Conservation (phyloP, 2,888 invertebrate species). For the Ganaspis brasiliensis region DNA sequence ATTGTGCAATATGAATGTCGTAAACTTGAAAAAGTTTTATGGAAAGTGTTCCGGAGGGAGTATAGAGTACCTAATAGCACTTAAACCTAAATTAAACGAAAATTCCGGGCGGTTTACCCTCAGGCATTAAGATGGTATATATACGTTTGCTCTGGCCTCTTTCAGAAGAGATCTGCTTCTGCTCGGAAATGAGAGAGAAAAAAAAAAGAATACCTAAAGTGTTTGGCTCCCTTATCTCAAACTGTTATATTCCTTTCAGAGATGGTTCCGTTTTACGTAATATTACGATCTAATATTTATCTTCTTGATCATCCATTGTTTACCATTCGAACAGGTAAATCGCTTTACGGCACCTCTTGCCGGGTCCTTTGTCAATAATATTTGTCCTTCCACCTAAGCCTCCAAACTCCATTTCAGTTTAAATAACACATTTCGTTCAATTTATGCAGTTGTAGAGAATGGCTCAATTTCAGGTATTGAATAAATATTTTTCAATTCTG, state of each 20-base stretch:
- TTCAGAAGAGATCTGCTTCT: neutral
- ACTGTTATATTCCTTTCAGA: neutral
- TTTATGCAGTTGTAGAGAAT: neutral
- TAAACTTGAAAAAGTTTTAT: conserved; percentile 71
- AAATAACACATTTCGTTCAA: neutral
- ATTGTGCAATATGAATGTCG: conserved; percentile 67
- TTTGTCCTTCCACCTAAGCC: neutral
- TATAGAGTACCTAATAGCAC: conserved; percentile 33
- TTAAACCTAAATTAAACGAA: conserved; percentile 37
- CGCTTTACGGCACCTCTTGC: conserved; percentile 66
- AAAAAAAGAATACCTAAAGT: conserved; percentile 17
- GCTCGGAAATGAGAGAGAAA: conserved; percentile 38
- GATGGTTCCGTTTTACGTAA: conserved; percentile 27
- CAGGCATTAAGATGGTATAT: conserved; percentile 9
- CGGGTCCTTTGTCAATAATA: conserved; percentile 35
- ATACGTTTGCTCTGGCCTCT: conserved; percentile 17
- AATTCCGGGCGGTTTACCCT: neutral
- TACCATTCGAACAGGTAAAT: conserved; percentile 69
- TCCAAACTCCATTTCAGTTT: neutral
- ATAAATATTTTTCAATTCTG: no score
- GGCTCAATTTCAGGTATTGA: no score
- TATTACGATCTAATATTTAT: conserved; percentile 7
- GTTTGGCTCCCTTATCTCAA: conserved; percentile 5
- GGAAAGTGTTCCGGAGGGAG: conserved; percentile 48
- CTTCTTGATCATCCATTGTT: conserved; percentile 73